Evolutionary conservation across 2,888 invertebrate genomes (phyloP).

Genomic region (Agrochola lychnidis): DNA sequence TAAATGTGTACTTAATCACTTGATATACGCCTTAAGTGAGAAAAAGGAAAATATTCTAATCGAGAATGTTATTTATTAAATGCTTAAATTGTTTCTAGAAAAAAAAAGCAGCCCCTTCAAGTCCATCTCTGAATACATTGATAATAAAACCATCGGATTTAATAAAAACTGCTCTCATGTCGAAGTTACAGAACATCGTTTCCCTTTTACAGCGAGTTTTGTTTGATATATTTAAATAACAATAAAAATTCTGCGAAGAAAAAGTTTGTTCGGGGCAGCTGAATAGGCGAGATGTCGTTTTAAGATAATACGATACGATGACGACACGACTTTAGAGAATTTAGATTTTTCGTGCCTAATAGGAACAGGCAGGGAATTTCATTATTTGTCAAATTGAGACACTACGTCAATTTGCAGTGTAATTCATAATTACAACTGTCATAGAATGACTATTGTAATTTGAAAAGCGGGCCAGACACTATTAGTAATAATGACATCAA

Average conservation of each 20-base stretch:
- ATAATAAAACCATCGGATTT: constrained; percentile 64
- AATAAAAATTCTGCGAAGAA: constrained; percentile 69
- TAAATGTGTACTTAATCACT: background rate
- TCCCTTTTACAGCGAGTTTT: constrained; percentile 71
- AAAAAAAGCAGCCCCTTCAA: background rate
- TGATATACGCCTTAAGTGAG: background rate
- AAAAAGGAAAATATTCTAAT: background rate
- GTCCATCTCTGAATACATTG: constrained; percentile 52
- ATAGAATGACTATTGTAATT: no score
- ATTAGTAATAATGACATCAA: no score
- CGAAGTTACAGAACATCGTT: constrained; percentile 69
- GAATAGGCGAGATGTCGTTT: constrained; percentile 29
- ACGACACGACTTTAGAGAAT: constrained; percentile 38
- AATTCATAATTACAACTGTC: no score
- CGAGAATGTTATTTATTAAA: no score
- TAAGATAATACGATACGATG: constrained; percentile 23
- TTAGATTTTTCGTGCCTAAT: no score
- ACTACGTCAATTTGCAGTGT: no score
- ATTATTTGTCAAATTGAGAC: no score
- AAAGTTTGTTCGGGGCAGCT: constrained; percentile 51
- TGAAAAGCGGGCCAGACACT: no score
- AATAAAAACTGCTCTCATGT: constrained; percentile 64
- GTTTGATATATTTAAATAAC: constrained; percentile 73
- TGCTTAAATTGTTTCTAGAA: background rate
- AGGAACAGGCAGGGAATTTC: no score